Percentiles rank a stretch among this genome's conserved stretches.
These are phyloP conservation scores for Bufotes viridis DNA, from an alignment of 2,797 vertebrate species.

Conservation along the genomic window DNA sequence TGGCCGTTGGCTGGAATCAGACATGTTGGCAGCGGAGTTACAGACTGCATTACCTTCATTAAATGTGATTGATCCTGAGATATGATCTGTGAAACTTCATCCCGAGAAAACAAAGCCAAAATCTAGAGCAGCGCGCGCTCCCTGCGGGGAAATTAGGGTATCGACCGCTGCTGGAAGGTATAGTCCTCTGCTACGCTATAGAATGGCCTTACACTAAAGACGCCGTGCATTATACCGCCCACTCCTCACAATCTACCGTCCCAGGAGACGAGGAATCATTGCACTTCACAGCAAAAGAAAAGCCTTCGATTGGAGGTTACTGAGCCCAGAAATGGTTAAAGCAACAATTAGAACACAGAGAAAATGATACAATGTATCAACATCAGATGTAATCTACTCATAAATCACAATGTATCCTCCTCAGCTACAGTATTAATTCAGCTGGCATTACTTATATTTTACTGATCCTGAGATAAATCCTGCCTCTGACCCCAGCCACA, in stretches of 20 bases:
- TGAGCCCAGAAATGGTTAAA: no score
- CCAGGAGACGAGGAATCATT: slow-evolving; percentile 18
- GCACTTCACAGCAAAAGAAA: not conserved
- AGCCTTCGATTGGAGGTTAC: not conserved
- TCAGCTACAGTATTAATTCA: not conserved
- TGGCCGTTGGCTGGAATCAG: not conserved
- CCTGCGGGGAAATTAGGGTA: slow-evolving; percentile 12
- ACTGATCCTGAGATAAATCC: no score
- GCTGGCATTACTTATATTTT: no score
- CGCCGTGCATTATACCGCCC: not conserved
- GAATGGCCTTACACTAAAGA: not conserved
- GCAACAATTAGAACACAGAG: not conserved
- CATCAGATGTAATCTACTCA: not conserved
- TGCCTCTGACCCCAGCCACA: no score
- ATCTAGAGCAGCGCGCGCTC: not conserved
- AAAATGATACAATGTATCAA: not conserved
- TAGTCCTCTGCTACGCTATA: slow-evolving; percentile 26
- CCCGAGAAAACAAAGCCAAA: slow-evolving; percentile 15
- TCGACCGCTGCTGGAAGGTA: slow-evolving; percentile 22
- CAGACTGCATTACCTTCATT: slow-evolving; percentile 44
- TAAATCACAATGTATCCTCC: not conserved
- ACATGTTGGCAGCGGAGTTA: not conserved
- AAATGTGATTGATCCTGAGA: slow-evolving; percentile 42
- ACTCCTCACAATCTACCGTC: not conserved
- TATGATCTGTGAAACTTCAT: slow-evolving; percentile 34